Conservation (phyloP, 2,797 vertebrate genomes). For the Rhabdomys pumilio region DNA sequence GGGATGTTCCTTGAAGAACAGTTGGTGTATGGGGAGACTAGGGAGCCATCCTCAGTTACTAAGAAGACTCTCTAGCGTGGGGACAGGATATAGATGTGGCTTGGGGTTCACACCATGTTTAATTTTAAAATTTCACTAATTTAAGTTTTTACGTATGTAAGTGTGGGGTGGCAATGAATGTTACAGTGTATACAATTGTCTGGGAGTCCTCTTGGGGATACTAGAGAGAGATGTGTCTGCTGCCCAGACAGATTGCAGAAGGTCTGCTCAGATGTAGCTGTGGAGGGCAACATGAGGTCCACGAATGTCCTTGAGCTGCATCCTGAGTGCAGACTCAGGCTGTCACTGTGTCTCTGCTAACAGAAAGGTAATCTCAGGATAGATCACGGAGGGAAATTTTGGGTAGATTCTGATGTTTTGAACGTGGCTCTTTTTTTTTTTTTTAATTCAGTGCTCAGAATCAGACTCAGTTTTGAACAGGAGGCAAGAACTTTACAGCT, state of each 20-base stretch:
- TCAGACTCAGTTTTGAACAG: background rate
- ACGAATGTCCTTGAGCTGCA: background rate
- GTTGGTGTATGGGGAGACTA: background rate
- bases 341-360: background rate
- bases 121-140: background rate
- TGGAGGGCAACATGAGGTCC: background rate
- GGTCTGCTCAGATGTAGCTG: background rate
- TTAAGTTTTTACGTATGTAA: background rate
- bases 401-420: background rate
- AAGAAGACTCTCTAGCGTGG: background rate
- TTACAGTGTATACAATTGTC: background rate
- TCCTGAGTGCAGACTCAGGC: background rate
- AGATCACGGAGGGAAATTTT: background rate
- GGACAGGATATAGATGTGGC: background rate
- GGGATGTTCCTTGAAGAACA: background rate
- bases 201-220: background rate
- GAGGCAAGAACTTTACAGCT: background rate
- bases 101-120: background rate
- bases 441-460: background rate
- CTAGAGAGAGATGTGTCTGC: background rate
- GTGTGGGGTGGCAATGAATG: background rate
- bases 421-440: background rate
- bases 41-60: background rate
- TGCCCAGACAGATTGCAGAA: background rate
- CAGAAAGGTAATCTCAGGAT: background rate